Conservation (phyloP, 2,113 vertebrate genomes). For the Epinephelus moara region DNA sequence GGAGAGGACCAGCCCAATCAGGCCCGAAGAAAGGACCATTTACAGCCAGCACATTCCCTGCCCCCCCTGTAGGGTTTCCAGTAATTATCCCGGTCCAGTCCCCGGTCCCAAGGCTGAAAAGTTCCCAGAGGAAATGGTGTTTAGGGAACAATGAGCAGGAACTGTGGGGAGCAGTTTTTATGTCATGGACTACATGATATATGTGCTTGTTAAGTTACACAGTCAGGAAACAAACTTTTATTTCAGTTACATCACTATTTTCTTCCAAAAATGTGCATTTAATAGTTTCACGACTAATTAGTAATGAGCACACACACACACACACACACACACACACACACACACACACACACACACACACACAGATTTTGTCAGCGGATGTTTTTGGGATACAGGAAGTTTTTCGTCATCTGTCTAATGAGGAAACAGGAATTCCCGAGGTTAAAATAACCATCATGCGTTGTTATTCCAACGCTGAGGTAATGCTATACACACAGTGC, state of each 20-base stretch:
- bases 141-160: constrained; percentile 83
- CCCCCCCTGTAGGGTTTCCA: constrained; percentile 78
- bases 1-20: constrained; percentile 65
- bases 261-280: background rate
- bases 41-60: constrained; percentile 46
- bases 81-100: constrained; percentile 78
- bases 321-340: background rate
- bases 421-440: constrained; percentile 62
- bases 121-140: constrained; percentile 83
- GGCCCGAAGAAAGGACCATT: constrained; percentile 41
- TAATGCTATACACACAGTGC: background rate
- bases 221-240: background rate
- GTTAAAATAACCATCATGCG: constrained; percentile 46
- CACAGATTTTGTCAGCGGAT: constrained; percentile 53
- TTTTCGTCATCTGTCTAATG: constrained; percentile 53
- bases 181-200: constrained; percentile 21
- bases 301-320: background rate
- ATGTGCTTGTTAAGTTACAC: background rate
- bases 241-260: background rate
- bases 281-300: background rate
- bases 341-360: background rate
- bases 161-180: constrained; percentile 52
- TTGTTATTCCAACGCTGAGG: constrained; percentile 40
- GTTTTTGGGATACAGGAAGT: constrained; percentile 67
- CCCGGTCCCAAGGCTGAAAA: constrained; percentile 67